Conservation (phyloP, 1,140 invertebrate genomes). For the Drosophila nebulosa region DNA sequence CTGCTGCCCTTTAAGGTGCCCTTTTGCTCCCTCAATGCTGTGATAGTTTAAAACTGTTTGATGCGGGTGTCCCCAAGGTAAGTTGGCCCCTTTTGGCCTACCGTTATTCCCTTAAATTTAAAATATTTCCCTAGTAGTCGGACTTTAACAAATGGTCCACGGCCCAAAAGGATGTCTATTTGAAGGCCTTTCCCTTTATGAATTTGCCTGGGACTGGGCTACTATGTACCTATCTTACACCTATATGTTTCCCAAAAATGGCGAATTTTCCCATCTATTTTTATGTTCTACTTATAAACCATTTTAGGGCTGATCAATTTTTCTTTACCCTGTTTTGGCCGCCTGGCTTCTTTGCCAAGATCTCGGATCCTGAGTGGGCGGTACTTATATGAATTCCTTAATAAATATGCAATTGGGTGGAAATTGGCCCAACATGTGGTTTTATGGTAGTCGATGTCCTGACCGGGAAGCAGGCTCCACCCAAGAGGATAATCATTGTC, state of each 20-base stretch:
- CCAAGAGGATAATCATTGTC: slow-evolving; percentile 82
- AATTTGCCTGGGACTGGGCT: slow-evolving; percentile 89
- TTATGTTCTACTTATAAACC: slow-evolving; percentile 88
- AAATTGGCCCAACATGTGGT: slow-evolving; percentile 96
- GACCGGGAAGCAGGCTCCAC: slow-evolving; percentile 87
- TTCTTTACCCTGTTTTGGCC: slow-evolving; percentile 86
- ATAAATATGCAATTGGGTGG: slow-evolving; percentile 98
- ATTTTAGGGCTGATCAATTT: slow-evolving; percentile 95
- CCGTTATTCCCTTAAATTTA: slow-evolving; percentile 99
- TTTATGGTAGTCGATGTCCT: slow-evolving; percentile 95
- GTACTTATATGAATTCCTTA: slow-evolving; percentile 99
- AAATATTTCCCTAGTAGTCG: slow-evolving; percentile 93
- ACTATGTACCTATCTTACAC: slow-evolving; percentile 92
- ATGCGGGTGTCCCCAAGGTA: slow-evolving; percentile 96
- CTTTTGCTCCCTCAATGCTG: slow-evolving; percentile 96
- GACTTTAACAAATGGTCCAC: slow-evolving; percentile 93
- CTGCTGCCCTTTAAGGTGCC: slow-evolving; percentile 96
- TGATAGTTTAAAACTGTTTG: slow-evolving; percentile 96
- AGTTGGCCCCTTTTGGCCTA: slow-evolving; percentile 94
- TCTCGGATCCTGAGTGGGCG: slow-evolving; percentile 92
- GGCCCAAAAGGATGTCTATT: slow-evolving; percentile 93
- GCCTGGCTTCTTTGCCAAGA: slow-evolving; percentile 85
- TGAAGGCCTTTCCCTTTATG: slow-evolving; percentile 95
- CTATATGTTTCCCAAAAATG: slow-evolving; percentile 84
- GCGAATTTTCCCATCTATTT: slow-evolving; percentile 90